Evolutionary conservation across 2,797 vertebrate species (phyloP).

Genomic region (Pipistrellus pipistrellus): DNA sequence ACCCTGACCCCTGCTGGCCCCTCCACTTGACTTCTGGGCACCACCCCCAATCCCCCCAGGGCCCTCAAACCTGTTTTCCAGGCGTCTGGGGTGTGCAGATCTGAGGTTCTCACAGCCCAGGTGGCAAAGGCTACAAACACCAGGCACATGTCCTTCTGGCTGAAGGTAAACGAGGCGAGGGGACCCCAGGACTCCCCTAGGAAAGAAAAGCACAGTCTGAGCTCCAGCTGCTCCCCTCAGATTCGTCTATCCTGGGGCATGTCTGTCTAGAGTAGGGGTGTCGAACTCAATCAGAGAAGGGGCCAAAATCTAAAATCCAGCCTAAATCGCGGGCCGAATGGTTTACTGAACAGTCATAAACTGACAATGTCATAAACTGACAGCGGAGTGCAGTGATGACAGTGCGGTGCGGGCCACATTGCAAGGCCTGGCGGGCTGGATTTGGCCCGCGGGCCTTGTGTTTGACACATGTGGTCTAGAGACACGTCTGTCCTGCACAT

Average conservation of each 20-base stretch:
- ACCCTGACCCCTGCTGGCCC: not conserved
- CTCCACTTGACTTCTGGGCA: not conserved
- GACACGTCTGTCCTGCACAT: not conserved
- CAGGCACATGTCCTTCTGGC: conserved; percentile 96
- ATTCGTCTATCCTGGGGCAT: not conserved
- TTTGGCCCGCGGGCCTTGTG: too few relatives aligned
- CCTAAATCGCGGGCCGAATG: too few relatives aligned
- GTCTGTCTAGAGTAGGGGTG: not conserved
- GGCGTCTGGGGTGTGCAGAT: conserved; percentile 93
- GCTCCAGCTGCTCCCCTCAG: too few relatives aligned
- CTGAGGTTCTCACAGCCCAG: conserved; percentile 96
- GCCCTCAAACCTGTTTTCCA: conserved; percentile 95
- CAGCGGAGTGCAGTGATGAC: too few relatives aligned
- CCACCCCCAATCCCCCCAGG: not conserved
- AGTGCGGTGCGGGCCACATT: too few relatives aligned
- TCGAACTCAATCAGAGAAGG: too few relatives aligned
- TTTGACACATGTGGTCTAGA: too few relatives aligned
- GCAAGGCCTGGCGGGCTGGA: too few relatives aligned
- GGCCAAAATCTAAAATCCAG: too few relatives aligned
- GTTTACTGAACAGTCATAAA: too few relatives aligned
- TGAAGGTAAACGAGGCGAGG: conserved; percentile 76
- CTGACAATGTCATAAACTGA: too few relatives aligned
- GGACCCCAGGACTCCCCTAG: conserved; percentile 79
- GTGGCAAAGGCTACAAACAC: conserved; percentile 97
- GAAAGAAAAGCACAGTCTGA: not conserved